These are phyloP conservation scores for Osedax frankpressi DNA, from an alignment of 2,888 invertebrate genomes.

Conservation along the genomic window DNA sequence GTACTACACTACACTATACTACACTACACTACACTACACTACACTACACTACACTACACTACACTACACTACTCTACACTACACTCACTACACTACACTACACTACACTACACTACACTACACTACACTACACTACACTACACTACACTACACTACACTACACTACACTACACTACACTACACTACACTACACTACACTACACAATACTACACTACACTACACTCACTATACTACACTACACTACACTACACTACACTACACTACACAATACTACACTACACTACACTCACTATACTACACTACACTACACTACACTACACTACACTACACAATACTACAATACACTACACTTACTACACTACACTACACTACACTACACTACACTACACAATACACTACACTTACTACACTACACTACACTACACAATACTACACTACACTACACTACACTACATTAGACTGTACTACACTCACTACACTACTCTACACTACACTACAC, in stretches of 20 bases:
- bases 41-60: slow-evolving; percentile 16
- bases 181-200: slow-evolving; percentile 16
- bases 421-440: slow-evolving; percentile 23
- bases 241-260: background rate
- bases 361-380: no score
- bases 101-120: slow-evolving; percentile 17
- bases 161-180: slow-evolving; percentile 16
- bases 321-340: slow-evolving; percentile 21
- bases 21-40: slow-evolving; percentile 5
- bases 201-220: slow-evolving; percentile 16
- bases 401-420: slow-evolving; percentile 17
- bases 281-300: no score
- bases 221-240: no score
- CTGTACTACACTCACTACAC: background rate
- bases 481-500: background rate
- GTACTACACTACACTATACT: slow-evolving; percentile 18
- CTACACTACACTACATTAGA: no score
- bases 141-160: slow-evolving; percentile 15
- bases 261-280: slow-evolving; percentile 25
- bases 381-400: slow-evolving; percentile 23
- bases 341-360: slow-evolving; percentile 18
- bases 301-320: slow-evolving; percentile 12
- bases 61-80: slow-evolving; percentile 19
- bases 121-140: slow-evolving; percentile 9
- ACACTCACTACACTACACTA: no score